Conservation (phyloP, 1,140 invertebrate species). For the Philotrypesis tridentata region DNA sequence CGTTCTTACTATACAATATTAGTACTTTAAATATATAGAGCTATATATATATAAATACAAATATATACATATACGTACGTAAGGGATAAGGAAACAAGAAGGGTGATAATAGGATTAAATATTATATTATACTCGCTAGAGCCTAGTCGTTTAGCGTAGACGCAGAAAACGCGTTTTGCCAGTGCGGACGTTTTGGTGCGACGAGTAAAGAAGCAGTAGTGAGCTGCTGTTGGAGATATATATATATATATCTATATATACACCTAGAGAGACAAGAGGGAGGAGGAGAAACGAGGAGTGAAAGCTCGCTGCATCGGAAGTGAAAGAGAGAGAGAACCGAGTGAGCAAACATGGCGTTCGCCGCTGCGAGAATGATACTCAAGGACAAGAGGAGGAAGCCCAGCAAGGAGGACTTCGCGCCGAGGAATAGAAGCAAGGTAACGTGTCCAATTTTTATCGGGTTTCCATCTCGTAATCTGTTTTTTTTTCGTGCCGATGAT, state of each 20-base stretch:
- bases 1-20: background rate
- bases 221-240: too few relatives aligned
- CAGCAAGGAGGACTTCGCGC: constrained; percentile 84
- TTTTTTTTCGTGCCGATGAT: background rate
- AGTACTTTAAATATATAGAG: too few relatives aligned
- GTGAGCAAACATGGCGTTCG: constrained; percentile 82
- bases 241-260: too few relatives aligned
- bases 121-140: constrained; percentile 5
- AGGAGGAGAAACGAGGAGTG: too few relatives aligned
- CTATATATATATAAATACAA: too few relatives aligned
- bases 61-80: background rate
- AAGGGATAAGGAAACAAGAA: background rate
- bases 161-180: background rate
- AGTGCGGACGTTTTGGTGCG: background rate
- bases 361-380: constrained; percentile 86
- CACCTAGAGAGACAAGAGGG: background rate
- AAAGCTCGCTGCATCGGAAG: background rate
- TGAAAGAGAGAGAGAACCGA: background rate
- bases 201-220: background rate
- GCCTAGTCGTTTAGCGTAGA: background rate
- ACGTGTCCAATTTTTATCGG: constrained; percentile 50
- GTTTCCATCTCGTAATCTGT: background rate
- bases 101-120: constrained; percentile 13
- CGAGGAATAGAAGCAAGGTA: constrained; percentile 87
- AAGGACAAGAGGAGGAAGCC: constrained; percentile 86